Evolutionary conservation across 2,113 vertebrate genomes (phyloP).

Genomic region (Acinonyx jubatus): DNA sequence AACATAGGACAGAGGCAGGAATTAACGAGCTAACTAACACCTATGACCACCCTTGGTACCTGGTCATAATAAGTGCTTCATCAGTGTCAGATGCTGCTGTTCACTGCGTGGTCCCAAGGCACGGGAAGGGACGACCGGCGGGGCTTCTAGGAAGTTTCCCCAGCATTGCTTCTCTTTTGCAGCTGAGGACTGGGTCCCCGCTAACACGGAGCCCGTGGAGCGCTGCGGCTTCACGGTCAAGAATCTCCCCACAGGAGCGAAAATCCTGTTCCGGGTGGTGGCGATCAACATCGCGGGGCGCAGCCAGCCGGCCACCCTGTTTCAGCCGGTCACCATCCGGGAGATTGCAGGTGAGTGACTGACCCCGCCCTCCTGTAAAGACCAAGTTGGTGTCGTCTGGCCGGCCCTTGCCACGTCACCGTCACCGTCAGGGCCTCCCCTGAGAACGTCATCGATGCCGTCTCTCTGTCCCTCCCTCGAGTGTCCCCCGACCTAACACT

Average conservation of each 20-base stretch:
- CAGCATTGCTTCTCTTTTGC: rapidly evolving
- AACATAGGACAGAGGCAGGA: neutral
- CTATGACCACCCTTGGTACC: rapidly evolving
- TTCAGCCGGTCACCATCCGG: slow-evolving; percentile 90
- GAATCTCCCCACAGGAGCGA: slow-evolving; percentile 90
- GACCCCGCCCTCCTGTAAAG: neutral
- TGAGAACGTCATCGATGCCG: rapidly evolving
- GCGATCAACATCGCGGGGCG: slow-evolving; percentile 91
- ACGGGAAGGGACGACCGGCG: rapidly evolving
- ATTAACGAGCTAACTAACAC: neutral
- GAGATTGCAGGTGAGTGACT: slow-evolving; percentile 90
- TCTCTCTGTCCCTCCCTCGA: neutral
- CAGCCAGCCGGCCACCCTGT: slow-evolving; percentile 86
- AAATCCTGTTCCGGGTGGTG: slow-evolving; percentile 90
- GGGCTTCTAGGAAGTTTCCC: neutral
- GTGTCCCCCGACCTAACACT: neutral
- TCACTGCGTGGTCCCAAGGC: rapidly evolving
- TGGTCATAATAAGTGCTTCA: neutral
- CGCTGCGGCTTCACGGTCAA: slow-evolving; percentile 88
- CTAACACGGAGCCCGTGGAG: slow-evolving; percentile 84
- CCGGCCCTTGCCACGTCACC: neutral
- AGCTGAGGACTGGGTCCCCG: slow-evolving; percentile 90
- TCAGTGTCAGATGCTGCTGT: neutral
- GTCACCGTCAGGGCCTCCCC: neutral
- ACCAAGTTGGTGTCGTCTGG: neutral